Evolutionary conservation across 2,888 invertebrate genomes (phyloP).

Genomic region (Ganaspis brasiliensis): DNA sequence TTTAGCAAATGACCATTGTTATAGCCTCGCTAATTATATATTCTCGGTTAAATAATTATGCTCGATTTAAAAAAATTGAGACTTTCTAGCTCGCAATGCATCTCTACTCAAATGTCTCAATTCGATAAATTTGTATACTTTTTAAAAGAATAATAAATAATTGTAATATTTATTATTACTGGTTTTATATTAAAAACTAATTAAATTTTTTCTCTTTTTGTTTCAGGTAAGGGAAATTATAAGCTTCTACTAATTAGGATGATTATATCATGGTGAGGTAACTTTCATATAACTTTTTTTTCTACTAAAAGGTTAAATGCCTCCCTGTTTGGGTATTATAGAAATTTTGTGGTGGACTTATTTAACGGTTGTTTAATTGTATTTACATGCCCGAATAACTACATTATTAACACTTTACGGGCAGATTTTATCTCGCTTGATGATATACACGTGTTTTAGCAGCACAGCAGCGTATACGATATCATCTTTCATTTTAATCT

Average conservation of each 20-base stretch:
- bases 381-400: slow-evolving; percentile 29
- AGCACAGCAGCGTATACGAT: neutral
- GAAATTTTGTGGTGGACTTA: neutral
- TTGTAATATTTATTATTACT: no score
- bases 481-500: neutral
- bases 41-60: no score
- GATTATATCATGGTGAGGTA: neutral
- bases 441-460: slow-evolving; percentile 1
- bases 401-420: slow-evolving; percentile 24
- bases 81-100: no score
- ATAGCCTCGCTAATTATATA: no score
- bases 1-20: no score
- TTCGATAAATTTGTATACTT: no score
- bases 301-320: neutral
- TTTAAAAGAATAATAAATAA: no score
- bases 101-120: no score
- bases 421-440: slow-evolving; percentile 15
- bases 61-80: no score
- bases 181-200: neutral
- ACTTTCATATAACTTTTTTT: neutral
- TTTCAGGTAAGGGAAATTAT: slow-evolving; percentile 3
- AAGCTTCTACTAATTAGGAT: neutral
- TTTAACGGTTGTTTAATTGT: slow-evolving; percentile 31
- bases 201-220: neutral
- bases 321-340: neutral